Base-by-base conservation (phyloP, 1,140 invertebrate genomes). In the Heliothis virescens region DNA sequence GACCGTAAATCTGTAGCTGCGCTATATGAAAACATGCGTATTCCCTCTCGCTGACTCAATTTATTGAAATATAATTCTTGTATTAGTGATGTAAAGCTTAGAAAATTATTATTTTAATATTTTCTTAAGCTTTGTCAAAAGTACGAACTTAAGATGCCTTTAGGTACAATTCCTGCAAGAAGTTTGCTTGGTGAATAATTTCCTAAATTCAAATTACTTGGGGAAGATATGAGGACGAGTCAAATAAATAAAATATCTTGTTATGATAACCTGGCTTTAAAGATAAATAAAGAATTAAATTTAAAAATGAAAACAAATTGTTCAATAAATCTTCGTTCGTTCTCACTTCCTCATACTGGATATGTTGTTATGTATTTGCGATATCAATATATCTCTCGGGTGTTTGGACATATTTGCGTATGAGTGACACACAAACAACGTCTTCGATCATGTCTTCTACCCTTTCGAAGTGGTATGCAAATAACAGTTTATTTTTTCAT, bases 141-240 rank as follows among this genome's bases (percentile, higher is more conserved):
- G 73, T 67, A 72, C 48, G 57, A 78, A 83, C 83, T 87, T 84
- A 73, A 79, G 73, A 79, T 73, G 34, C 75, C 80, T 79, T 82
- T 60, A 59, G 83, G 80, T 81, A 67, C 34, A 41, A 4, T 83
- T 75, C 83, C 79, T 84, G 74, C 84, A 75, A 83, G 82, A 84
- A 62, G 34, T 34, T 76, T 34, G 21, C 47, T 77, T 21, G 41
- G 47, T 71, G 48, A 41, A 21, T 60, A 55, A 59, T 73, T 67
- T 79, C 60, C 13, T 60, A 59, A 34, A 67, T 67, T 41, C 34
- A 67, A 67, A 47, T 62, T 72, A 57, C 52, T 47, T 72, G 15
- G 13, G 47, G 34, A 57, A 73, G 47, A 47, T 47, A 41, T 50
- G 57, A 75, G 26, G 72, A 60, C 50, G 41, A 75, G 47, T 52